phyloP scores from a whole-genome alignment of 2,888 invertebrate species.

The Perizoma flavofasciatum region DNA sequence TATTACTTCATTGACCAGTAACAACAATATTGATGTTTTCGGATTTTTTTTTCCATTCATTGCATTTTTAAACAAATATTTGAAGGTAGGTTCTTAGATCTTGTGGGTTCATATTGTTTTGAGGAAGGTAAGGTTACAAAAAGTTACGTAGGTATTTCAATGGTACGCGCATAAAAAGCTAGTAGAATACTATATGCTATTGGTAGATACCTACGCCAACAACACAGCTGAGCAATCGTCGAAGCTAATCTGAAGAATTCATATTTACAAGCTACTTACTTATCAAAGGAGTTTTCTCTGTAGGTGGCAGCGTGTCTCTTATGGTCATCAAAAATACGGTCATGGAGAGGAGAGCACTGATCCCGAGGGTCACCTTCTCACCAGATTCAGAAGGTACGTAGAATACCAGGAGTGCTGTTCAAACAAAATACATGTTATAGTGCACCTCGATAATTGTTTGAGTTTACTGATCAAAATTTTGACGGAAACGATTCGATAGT shows the following conservation, averaged over 20 bases:
- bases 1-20: conserved; percentile 8
- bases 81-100: background rate
- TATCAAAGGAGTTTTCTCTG: conserved; percentile 93
- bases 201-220: too few relatives aligned
- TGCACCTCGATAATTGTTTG: background rate
- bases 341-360: conserved; percentile 94
- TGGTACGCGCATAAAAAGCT: too few relatives aligned
- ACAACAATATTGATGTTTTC: conserved; percentile 10
- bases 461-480: background rate
- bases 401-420: conserved; percentile 90
- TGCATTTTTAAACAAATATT: conserved; percentile 1
- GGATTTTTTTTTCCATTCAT: background rate
- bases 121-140: too few relatives aligned
- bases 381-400: conserved; percentile 95
- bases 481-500: too few relatives aligned
- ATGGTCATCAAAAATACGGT: conserved; percentile 95
- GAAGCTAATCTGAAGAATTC: too few relatives aligned
- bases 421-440: conserved; percentile 10
- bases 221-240: too few relatives aligned
- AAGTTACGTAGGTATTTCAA: too few relatives aligned
- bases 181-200: too few relatives aligned
- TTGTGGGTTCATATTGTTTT: too few relatives aligned
- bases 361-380: conserved; percentile 93
- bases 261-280: conserved; percentile 80
- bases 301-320: conserved; percentile 92